Conservation (phyloP, 2,888 invertebrate species). For the Patella depressa region DNA sequence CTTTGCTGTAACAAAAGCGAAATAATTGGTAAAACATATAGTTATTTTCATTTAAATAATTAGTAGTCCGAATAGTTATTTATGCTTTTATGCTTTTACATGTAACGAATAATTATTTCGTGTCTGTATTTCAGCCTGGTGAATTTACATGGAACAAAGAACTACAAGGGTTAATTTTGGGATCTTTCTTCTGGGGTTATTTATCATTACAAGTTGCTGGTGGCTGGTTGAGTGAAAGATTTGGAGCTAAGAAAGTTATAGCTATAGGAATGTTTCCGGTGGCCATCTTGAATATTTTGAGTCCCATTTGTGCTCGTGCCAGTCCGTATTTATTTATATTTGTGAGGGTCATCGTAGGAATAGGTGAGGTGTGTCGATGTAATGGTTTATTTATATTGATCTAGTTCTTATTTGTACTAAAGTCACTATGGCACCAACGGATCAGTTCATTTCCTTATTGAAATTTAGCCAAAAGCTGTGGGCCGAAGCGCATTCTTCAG, state of each 20-base stretch:
- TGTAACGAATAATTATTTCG: not conserved
- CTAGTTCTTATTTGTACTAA: not conserved
- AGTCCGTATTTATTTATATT: conserved; percentile 46
- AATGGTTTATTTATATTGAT: not conserved
- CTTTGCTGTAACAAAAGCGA: not conserved
- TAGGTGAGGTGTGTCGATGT: conserved; percentile 51
- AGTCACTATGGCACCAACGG: too few relatives aligned
- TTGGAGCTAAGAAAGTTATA: conserved; percentile 63
- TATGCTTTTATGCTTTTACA: not conserved
- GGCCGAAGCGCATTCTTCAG: too few relatives aligned
- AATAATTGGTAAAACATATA: not conserved
- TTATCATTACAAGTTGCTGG: conserved; percentile 66
- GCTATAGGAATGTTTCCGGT: conserved; percentile 51
- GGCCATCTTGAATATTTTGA: conserved; percentile 43
- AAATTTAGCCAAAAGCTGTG: too few relatives aligned
- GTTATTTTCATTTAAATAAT: not conserved
- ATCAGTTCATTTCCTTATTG: too few relatives aligned
- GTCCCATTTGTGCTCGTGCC: conserved; percentile 48
- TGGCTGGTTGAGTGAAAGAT: conserved; percentile 42
- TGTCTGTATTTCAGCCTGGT: conserved; percentile 43
- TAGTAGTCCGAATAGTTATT: not conserved
- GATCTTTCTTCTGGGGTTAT: conserved; percentile 75
- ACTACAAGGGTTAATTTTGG: conserved; percentile 74
- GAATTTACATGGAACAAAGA: conserved; percentile 75
- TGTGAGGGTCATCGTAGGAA: conserved; percentile 47